Base-by-base conservation (phyloP, 2,888 invertebrate species). In the Tetragnatha montana region DNA sequence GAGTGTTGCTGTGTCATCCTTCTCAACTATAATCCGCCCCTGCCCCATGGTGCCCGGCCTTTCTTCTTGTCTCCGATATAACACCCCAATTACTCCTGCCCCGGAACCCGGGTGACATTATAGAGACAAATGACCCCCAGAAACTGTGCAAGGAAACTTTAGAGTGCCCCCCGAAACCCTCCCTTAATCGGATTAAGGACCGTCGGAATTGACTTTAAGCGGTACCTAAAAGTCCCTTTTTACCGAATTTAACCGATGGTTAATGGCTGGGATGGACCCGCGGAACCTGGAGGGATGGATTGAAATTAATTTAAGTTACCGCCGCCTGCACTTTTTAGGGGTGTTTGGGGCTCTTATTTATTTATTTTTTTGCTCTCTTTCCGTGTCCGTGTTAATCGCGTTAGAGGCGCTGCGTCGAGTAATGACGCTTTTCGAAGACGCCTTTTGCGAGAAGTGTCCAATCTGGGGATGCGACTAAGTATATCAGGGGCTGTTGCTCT, bases 251-350 rank as follows among this genome's bases (percentile, higher is more conserved):
- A 86, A 86, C 86, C 80, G 79, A 86, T 86, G 86, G 86, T 86
- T 86, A 86, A 86, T 86, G 86, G 86, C 80, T 35, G 51, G 80
- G 80, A 86, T 86, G 86, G 86, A 51, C 80, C 86, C 51, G 60
- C 21, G 49, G 75, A 35, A 49, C 75, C 75, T 71, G 70, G 74
- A 83, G 83, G 80, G 80, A n/a, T n/a, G n/a, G 35, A 86, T 86
- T 86, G 86, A 86, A 86, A 86, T 86, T 86, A 86, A 86, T 86
- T 86, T 86, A 86, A 86, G 86, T 86, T 80, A 86, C 86, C 86
- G 86, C 86, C 86, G 80, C 86, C 60, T 73, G 21, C 60, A 71
- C 73, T 86, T 86, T 86, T 86, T 86, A 83, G 68, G 83, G 83
- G 70, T 85, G 50, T 71, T 71, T 79, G 49, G 12, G 21, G 21